Percentiles rank a stretch among this genome's conserved stretches.
These are phyloP conservation scores for Nibea coibor DNA, from an alignment of 2,113 vertebrate species.

Conservation along the genomic window DNA sequence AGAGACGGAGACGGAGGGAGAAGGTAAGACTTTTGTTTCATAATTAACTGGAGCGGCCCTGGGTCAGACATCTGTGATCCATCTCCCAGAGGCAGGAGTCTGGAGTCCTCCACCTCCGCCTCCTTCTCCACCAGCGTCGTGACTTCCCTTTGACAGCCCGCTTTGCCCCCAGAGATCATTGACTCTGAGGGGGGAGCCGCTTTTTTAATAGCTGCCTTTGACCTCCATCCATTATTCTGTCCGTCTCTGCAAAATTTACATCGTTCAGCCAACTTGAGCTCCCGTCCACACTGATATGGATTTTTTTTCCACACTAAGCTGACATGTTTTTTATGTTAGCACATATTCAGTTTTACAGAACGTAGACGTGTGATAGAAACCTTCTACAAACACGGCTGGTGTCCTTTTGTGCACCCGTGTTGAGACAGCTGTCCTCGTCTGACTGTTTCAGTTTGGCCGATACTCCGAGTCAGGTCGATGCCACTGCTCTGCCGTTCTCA, in stretches of 20 bases:
- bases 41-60: conserved; percentile 47
- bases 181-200: conserved; percentile 12
- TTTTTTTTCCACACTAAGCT: not conserved
- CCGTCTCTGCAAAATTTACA: not conserved
- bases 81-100: conserved; percentile 55
- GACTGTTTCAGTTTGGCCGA: too few relatives aligned
- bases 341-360: too few relatives aligned
- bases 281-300: too few relatives aligned
- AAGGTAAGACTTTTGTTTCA: conserved; percentile 59
- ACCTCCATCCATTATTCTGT: conserved; percentile 35
- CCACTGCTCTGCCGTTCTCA: too few relatives aligned
- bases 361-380: too few relatives aligned
- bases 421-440: too few relatives aligned
- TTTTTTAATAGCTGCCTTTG: conserved; percentile 41
- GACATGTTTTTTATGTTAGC: not conserved
- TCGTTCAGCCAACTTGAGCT: not conserved
- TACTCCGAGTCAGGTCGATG: too few relatives aligned
- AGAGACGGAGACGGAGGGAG: conserved; percentile 24
- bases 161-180: conserved; percentile 39
- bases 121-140: not conserved
- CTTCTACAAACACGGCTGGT: too few relatives aligned
- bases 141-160: conserved; percentile 27
- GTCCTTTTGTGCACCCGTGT: too few relatives aligned
- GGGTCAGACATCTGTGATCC: conserved; percentile 79
- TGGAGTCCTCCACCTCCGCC: conserved; percentile 26